Evolutionary conservation across 2,797 vertebrate species (phyloP), one percentile per base, ranked within the genome.

Genomic region (Helostoma temminkii): DNA sequence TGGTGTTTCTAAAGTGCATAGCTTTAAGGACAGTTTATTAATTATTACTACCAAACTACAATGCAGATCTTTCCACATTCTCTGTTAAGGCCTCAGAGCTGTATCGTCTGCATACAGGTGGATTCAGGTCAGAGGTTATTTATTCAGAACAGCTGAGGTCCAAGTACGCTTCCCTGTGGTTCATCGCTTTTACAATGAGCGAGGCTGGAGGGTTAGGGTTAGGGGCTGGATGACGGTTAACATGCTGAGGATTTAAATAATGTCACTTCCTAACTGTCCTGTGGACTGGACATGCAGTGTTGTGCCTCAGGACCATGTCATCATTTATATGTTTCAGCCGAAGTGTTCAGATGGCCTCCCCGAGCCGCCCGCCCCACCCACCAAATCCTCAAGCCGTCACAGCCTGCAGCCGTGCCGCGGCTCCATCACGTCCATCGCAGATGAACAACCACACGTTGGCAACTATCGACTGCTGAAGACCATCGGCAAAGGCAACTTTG

Each of bases 381-480:
- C 94, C 30, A 97, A 96, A 62, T 95, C 96, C 0, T 94, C 92
- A 9, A 96, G 95, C 82, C 93, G 95, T 32, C 96, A 96, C 81
- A 95, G 92, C 66, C 90, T 95, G 60, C 94, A 94, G 0, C 91
- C 95, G 26, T 94, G 94, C 12, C 92, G 95, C 58, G 95, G 95
- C 87, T 94, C 95, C 0, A 82, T 91, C 24, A 88, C 95, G 5
- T 93, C 96, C 8, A 72, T 92, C 30, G 80, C 95, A 2, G 96
- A 97, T 21, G 96, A 96, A 32, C 67, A 96, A 68, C 96, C 96
- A 0, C 95, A 97, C 49, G 93, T 97, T 56, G 96, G 96, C 26
- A 97, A 97, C 92, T 97, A 97, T 92, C 93, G 96, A 41, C 95
- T 98, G 71, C 92, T 97, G 59, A 97, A 97, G 93, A 98, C 96